A percentile compares a stretch with the other conserved stretches of the same genome.
These are phyloP conservation scores for Pyrgus malvae DNA, from an alignment of 2,888 invertebrate genomes.

Conservation along the genomic window DNA sequence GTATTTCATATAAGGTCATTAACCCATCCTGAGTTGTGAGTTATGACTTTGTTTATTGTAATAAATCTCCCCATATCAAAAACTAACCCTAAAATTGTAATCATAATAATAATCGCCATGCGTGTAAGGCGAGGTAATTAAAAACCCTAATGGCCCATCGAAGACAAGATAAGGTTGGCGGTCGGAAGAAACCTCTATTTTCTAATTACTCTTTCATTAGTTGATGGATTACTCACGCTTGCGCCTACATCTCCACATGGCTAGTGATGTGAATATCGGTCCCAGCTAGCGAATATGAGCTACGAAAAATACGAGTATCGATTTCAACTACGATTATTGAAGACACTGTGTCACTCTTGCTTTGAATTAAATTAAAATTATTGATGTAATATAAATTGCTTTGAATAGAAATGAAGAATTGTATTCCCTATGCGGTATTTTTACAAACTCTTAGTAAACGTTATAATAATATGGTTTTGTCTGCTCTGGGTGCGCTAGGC, in stretches of 20 bases:
- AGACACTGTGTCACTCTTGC: not conserved
- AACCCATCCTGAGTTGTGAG: too few relatives aligned
- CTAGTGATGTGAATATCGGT: conserved; percentile 30
- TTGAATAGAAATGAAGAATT: too few relatives aligned
- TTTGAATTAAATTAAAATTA: not conserved
- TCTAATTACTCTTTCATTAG: conserved; percentile 80
- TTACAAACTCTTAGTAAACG: too few relatives aligned
- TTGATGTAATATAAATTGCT: too few relatives aligned
- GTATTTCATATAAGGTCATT: too few relatives aligned
- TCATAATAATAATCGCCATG: conserved; percentile 14
- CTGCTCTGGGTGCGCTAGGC: too few relatives aligned
- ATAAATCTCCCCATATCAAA: not conserved
- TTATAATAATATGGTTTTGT: too few relatives aligned
- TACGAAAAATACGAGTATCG: conserved; percentile 19
- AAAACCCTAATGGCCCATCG: conserved; percentile 71
- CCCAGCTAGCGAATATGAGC: not conserved
- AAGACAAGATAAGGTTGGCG: conserved; percentile 77
- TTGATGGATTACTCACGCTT: conserved; percentile 63
- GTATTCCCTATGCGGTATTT: too few relatives aligned
- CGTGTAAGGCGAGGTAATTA: conserved; percentile 65
- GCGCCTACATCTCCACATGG: conserved; percentile 30
- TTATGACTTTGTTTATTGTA: not conserved
- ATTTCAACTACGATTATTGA: conserved; percentile 1
- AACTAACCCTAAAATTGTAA: conserved; percentile 9
- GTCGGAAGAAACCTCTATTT: conserved; percentile 78